A percentile compares a stretch with the other conserved stretches of the same genome.
Conservation (phyloP, 1,140 invertebrate genomes). For the Drosophila kohkoa region DNA sequence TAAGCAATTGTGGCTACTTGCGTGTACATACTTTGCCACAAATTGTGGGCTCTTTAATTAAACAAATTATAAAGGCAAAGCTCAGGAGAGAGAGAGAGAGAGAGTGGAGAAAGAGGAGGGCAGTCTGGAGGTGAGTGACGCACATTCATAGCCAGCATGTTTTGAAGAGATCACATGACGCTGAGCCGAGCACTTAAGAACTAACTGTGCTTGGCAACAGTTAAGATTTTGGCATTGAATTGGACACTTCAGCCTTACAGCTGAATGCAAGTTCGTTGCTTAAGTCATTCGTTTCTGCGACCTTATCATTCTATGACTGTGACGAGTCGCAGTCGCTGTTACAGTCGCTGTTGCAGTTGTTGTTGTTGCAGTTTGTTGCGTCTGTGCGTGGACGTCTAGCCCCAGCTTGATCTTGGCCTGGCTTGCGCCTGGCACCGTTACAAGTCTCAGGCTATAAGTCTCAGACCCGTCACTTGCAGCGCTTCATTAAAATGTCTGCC, state of each 20-base stretch:
- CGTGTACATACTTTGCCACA: conserved; percentile 20
- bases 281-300: conserved; percentile 71
- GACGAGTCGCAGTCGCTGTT: conserved; percentile 28
- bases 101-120: neutral
- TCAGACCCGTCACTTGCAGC: conserved; percentile 52
- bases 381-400: conserved; percentile 57
- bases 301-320: conserved; percentile 53
- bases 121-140: neutral
- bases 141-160: neutral
- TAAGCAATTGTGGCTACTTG: conserved; percentile 17
- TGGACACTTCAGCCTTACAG: conserved; percentile 37
- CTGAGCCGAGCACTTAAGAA: conserved; percentile 32
- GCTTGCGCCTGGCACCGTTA: conserved; percentile 51
- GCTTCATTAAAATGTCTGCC: conserved; percentile 80
- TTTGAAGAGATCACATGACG: neutral
- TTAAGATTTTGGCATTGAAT: conserved; percentile 43
- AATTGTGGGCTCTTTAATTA: conserved; percentile 13
- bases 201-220: conserved; percentile 34
- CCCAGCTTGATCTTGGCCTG: conserved; percentile 56
- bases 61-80: conserved; percentile 6
- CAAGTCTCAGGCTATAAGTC: conserved; percentile 31
- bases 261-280: conserved; percentile 64
- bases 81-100: neutral
- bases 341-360: conserved; percentile 15
- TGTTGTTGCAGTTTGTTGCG: conserved; percentile 37